Conservation (phyloP, 2,888 invertebrate genomes). For the Eudemis profundana region DNA sequence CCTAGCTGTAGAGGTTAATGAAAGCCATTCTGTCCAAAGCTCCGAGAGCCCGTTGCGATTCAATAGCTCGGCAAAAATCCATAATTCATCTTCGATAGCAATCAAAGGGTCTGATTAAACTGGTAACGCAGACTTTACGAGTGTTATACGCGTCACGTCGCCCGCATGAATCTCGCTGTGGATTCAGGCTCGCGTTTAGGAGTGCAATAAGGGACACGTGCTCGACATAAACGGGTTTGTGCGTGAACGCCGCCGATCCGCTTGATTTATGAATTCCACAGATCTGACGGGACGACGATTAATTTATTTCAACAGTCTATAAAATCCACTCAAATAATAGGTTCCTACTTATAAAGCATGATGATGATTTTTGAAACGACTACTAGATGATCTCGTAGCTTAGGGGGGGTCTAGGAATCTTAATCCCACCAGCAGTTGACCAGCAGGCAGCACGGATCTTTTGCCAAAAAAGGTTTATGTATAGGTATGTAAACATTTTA, state of each 20-base stretch:
- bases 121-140: conserved; percentile 46
- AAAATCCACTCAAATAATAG: too few species aligned
- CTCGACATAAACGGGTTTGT: conserved; percentile 45
- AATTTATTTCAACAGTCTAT: too few species aligned
- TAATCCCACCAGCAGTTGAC: too few species aligned
- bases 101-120: conserved; percentile 39
- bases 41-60: neutral
- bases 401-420: too few species aligned
- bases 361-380: too few species aligned
- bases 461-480: too few species aligned
- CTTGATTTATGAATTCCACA: conserved; percentile 16
- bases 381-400: too few species aligned
- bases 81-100: conserved; percentile 33
- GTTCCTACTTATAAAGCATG: too few species aligned
- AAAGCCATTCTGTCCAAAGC: neutral
- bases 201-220: conserved; percentile 51
- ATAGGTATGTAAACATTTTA: too few species aligned
- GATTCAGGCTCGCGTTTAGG: conserved; percentile 51
- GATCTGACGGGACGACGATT: conserved; percentile 15
- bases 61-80: conserved; percentile 25
- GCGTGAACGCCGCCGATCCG: conserved; percentile 23
- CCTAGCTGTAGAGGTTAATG: neutral
- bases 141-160: conserved; percentile 50
- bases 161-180: conserved; percentile 50
- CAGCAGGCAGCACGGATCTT: too few species aligned